Conservation (phyloP, 2,797 vertebrate species). For the Morelia viridis region DNA sequence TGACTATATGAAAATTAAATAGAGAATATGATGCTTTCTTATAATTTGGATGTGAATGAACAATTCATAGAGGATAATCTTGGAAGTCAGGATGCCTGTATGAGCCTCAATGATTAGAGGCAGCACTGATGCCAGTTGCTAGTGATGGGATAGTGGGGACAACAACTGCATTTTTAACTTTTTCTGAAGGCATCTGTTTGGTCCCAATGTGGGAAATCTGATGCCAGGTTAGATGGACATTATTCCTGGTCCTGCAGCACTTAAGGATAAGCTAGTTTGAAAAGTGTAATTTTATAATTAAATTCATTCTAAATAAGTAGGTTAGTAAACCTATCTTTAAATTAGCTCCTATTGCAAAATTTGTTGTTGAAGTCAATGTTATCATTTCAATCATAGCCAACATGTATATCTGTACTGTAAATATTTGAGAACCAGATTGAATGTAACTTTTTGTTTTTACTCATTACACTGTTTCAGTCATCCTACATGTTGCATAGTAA, state of each 20-base stretch:
- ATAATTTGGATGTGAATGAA: neutral
- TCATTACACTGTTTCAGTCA: neutral
- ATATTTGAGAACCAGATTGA: neutral
- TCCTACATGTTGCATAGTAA: neutral
- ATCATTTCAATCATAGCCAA: neutral
- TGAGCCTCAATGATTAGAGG: neutral
- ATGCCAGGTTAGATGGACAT: neutral
- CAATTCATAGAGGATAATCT: neutral
- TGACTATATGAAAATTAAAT: conserved; percentile 15
- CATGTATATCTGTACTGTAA: neutral
- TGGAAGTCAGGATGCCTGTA: neutral
- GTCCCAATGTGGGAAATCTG: neutral
- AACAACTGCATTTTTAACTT: neutral
- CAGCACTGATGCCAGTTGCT: neutral
- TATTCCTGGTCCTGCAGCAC: too few relatives aligned
- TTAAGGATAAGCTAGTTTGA: neutral
- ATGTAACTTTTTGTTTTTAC: neutral
- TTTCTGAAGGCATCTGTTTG: neutral
- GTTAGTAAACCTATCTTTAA: neutral
- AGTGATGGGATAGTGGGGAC: neutral
- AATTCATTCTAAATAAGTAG: neutral
- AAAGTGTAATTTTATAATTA: neutral
- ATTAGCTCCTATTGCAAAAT: neutral
- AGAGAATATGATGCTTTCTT: neutral
- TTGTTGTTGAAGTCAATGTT: neutral